Evolutionary conservation across 1,140 invertebrate genomes (phyloP), one percentile per base, ranked within the genome.

Genomic region (Atta colombica): DNA sequence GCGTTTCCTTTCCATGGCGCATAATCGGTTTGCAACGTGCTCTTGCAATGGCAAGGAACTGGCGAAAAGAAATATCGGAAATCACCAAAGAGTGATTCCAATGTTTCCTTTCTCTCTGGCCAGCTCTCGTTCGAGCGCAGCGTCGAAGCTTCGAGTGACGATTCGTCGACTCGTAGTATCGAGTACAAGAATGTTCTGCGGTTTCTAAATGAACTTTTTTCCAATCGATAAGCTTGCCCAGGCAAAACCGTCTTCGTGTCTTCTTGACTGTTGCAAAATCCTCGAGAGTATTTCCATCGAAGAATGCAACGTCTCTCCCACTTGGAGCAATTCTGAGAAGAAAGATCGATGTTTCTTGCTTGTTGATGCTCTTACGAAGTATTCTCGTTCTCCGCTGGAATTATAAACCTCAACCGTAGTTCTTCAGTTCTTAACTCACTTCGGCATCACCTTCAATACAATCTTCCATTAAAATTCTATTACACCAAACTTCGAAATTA

Each of bases 51-150:
- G 18, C 35, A 25, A 51, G 7, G 18, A 66, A 28, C 7, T 5
- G 18, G 12, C 18, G 61, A 61, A 63, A 82, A 69, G 60, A 91
- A 88, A n/a, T 81, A 86, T 81, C 55, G 81, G 77, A 87, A 87
- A 90, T 90, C 60, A 77, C 85, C 75, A 77, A 84, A 77, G 77
- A 25, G 45, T 78, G 45, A 65, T 78, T n/a, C 78, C 49, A 75
- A 63, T 39, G 35, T 39, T 6, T 71, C 21, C 21, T 45, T 25
- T 77, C 55, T 63, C 35, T 49, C 16, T 31, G 28, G 5, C 3
- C 21, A 53, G 16, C 8, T 71, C 18, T 69, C 18, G 39, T 25
- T 71, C 78, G 39, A 80, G 49, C 63, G 16, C 2, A 25, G 60
- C 65, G 71, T n/a, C n/a, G 74, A 55, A 10, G 45, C 63, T 89